These are phyloP conservation scores for Eurois occulta DNA, from an alignment of 2,888 invertebrate genomes.

Conservation along the genomic window DNA sequence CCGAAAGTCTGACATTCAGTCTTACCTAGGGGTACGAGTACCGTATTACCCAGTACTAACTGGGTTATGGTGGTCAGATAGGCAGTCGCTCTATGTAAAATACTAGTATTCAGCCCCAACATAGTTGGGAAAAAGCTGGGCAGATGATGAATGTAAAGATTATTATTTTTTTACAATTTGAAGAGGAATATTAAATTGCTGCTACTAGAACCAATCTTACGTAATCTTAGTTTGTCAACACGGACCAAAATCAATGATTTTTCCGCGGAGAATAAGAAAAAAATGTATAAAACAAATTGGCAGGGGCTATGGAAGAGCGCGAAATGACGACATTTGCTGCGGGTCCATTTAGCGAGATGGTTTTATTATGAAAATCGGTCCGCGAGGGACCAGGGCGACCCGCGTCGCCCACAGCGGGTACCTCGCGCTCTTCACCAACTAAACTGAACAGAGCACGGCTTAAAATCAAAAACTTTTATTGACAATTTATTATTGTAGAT, in stretches of 20 bases:
- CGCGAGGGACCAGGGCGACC: conserved; percentile 70
- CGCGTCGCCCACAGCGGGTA: conserved; percentile 21
- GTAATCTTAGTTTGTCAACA: conserved; percentile 14
- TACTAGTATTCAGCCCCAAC: not conserved
- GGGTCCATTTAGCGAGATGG: conserved; percentile 83
- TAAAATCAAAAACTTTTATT: conserved; percentile 39
- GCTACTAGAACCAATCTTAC: not conserved
- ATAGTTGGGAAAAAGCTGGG: not conserved
- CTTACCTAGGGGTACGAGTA: too few species aligned
- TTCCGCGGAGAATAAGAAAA: conserved; percentile 63
- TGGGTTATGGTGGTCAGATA: too few species aligned
- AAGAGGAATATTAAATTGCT: not conserved
- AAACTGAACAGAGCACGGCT: conserved; percentile 15
- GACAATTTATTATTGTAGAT: conserved; percentile 11
- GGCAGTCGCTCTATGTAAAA: too few species aligned
- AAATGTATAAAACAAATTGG: conserved; percentile 80
- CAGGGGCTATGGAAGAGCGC: conserved; percentile 71
- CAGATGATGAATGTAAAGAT: not conserved
- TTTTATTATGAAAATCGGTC: conserved; percentile 86
- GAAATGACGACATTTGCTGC: conserved; percentile 73
- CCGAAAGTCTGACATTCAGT: too few species aligned
- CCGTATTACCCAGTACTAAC: too few species aligned
- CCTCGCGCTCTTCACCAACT: conserved; percentile 36
- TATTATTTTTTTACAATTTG: not conserved
- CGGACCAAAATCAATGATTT: conserved; percentile 74